A percentile compares a stretch with the other conserved stretches of the same genome.
phyloP scores from a whole-genome alignment of 2,797 vertebrate genomes.

The Saxicola maurus region DNA sequence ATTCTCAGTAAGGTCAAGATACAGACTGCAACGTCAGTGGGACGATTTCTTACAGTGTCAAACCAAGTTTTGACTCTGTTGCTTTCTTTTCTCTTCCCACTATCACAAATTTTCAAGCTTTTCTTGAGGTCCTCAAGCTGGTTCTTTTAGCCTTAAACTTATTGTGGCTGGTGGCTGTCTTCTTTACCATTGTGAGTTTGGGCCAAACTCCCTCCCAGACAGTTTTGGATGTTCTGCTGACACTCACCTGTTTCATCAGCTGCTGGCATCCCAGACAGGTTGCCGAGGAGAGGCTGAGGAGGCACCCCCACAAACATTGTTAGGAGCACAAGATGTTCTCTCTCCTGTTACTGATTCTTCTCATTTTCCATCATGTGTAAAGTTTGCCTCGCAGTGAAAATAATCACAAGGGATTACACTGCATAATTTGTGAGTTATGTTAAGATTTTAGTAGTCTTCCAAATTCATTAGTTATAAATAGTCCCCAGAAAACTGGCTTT shows the following conservation, averaged over 20 bases:
- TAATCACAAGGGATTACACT: neutral
- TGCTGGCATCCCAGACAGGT: neutral
- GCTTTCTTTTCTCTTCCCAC: neutral
- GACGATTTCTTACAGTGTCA: neutral
- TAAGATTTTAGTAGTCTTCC: neutral
- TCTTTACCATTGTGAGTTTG: neutral
- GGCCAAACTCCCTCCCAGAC: neutral
- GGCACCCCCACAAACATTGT: neutral
- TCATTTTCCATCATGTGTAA: neutral
- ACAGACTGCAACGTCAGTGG: accelerated
- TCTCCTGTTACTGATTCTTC: neutral
- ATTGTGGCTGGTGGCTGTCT: accelerated
- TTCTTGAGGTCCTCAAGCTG: neutral
- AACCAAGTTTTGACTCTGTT: neutral
- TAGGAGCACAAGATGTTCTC: neutral
- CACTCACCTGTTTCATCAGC: neutral
- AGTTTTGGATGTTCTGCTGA: neutral
- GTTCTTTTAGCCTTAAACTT: neutral
- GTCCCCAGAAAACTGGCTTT: neutral
- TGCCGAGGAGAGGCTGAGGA: accelerated
- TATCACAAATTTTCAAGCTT: neutral
- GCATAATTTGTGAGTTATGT: neutral
- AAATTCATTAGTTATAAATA: neutral
- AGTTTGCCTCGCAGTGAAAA: neutral
- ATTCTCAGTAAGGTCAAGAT: neutral